Conservation (phyloP, 2,888 invertebrate genomes). For the Macrosoma leucophasiata region DNA sequence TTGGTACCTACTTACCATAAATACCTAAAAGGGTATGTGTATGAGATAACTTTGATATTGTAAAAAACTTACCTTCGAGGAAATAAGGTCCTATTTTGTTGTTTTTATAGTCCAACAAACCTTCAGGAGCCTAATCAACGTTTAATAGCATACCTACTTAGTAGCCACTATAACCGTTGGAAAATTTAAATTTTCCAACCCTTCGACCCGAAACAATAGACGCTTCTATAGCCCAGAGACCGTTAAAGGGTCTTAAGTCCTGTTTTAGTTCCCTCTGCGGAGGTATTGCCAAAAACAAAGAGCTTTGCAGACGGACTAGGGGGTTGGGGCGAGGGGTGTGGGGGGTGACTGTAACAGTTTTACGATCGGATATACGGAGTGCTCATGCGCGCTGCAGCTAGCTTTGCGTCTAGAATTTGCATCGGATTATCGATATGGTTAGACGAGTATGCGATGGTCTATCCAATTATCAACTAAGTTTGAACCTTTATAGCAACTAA, state of each 20-base stretch:
- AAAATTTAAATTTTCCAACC: conserved; percentile 37
- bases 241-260: conserved; percentile 68
- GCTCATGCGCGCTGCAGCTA: conserved; percentile 66
- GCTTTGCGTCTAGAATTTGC: conserved; percentile 56
- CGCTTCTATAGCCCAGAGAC: conserved; percentile 48
- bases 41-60: no score
- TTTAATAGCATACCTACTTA: conserved; percentile 8
- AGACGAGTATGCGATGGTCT: no score
- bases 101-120: no score
- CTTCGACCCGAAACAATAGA: conserved; percentile 38
- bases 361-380: conserved; percentile 66
- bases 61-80: no score
- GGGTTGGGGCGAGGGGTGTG: conserved; percentile 33
- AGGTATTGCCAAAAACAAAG: conserved; percentile 69
- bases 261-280: conserved; percentile 56
- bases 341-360: conserved; percentile 60
- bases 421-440: conserved; percentile 67
- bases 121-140: neutral
- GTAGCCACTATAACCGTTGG: conserved; percentile 18
- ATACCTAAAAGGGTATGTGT: no score
- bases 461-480: no score
- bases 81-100: no score
- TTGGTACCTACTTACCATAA: no score
- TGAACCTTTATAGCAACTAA: no score
- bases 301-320: conserved; percentile 53